phyloP scores from a whole-genome alignment of 2,888 invertebrate species.

The Desoria tigrina region DNA sequence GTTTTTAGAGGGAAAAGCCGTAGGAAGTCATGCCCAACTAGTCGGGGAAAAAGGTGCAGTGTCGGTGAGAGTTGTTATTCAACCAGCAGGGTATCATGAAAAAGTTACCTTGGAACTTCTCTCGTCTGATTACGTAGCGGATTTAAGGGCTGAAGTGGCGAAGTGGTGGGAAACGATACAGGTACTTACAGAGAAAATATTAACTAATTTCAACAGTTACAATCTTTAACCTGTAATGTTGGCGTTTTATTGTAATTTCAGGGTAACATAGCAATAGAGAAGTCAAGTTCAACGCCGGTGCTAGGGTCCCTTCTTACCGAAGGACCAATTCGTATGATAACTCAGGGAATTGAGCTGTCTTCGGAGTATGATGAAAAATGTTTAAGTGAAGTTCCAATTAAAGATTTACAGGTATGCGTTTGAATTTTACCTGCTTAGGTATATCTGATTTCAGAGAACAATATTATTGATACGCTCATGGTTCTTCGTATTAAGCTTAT shows the following conservation, averaged over 20 bases:
- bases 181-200: slow-evolving; percentile 43
- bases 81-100: slow-evolving; percentile 84
- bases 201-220: not conserved
- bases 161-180: slow-evolving; percentile 81
- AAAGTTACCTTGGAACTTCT: slow-evolving; percentile 79
- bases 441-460: not conserved
- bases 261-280: slow-evolving; percentile 38
- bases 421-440: no score
- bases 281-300: slow-evolving; percentile 59
- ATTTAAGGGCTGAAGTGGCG: slow-evolving; percentile 89
- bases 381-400: slow-evolving; percentile 86
- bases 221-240: slow-evolving; percentile 12
- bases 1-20: slow-evolving; percentile 79
- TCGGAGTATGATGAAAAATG: slow-evolving; percentile 91
- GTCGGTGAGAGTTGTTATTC: slow-evolving; percentile 75
- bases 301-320: slow-evolving; percentile 72
- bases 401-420: slow-evolving; percentile 72
- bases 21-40: slow-evolving; percentile 74
- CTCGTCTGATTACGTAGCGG: slow-evolving; percentile 85
- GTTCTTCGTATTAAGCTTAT: slow-evolving; percentile 14
- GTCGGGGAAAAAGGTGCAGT: slow-evolving; percentile 65
- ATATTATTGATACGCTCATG: slow-evolving; percentile 14
- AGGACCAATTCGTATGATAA: slow-evolving; percentile 87
- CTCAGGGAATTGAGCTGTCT: slow-evolving; percentile 83
- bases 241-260: slow-evolving; percentile 17